These are phyloP conservation scores for Hypercompe scribonia DNA, from an alignment of 2,888 invertebrate species.

Conservation along the genomic window DNA sequence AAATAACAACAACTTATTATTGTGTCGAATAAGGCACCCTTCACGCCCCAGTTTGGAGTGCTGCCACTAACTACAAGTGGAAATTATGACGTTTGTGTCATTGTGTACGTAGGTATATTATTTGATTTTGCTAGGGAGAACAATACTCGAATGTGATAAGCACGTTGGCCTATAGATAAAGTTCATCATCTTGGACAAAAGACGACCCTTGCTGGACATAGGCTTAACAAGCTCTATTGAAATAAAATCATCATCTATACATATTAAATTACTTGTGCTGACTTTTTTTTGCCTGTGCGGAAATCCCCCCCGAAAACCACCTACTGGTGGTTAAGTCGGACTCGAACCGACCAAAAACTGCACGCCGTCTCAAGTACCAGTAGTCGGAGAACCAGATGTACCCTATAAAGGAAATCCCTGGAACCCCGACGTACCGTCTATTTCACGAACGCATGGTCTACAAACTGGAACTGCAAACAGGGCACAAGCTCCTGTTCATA, in stretches of 20 bases:
- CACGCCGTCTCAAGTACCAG: too few relatives aligned
- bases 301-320: too few relatives aligned
- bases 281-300: too few relatives aligned
- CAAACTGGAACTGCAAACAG: too few relatives aligned
- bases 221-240: background rate
- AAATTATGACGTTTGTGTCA: slow-evolving; percentile 1
- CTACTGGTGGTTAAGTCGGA: too few relatives aligned
- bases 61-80: slow-evolving; percentile 2
- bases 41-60: slow-evolving; percentile 9
- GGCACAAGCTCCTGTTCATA: background rate
- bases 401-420: too few relatives aligned
- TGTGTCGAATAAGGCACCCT: slow-evolving; percentile 17
- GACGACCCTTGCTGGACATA: too few relatives aligned
- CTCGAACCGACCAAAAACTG: too few relatives aligned
- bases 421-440: too few relatives aligned
- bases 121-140: background rate
- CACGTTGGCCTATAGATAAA: background rate
- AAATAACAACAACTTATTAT: slow-evolving; percentile 27
- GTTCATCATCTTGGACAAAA: too few relatives aligned
- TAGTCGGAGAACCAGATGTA: too few relatives aligned
- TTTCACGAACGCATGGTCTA: background rate
- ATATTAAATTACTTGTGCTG: background rate
- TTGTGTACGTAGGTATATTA: background rate
- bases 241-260: background rate
- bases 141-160: background rate